phyloP scores from a whole-genome alignment of 1,140 invertebrate species.

The Dendrolimus punctatus region DNA sequence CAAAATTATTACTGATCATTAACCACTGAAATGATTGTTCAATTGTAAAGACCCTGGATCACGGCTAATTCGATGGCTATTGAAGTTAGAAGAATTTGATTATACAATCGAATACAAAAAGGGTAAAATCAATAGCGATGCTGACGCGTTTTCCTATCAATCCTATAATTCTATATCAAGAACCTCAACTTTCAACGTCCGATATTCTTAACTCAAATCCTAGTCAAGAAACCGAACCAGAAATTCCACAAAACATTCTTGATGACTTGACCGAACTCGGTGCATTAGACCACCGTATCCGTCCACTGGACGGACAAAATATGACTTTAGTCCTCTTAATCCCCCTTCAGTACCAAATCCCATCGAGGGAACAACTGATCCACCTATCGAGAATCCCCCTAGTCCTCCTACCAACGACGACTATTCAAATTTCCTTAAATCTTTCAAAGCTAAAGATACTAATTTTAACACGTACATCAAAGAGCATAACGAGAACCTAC shows the following conservation, averaged over 20 bases:
- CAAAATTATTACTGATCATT: too few species aligned
- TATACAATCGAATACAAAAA: too few species aligned
- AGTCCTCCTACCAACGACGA: conserved; percentile 3
- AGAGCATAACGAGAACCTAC: conserved; percentile 16
- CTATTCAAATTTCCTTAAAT: conserved; percentile 15
- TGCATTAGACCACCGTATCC: background rate
- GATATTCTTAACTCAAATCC: background rate
- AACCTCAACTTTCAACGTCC: background rate
- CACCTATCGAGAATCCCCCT: background rate
- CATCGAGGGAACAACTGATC: too few species aligned
- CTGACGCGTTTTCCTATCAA: conserved; percentile 5
- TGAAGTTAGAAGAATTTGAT: too few species aligned
- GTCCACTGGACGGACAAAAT: background rate
- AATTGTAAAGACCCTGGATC: too few species aligned
- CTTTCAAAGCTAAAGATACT: conserved; percentile 8
- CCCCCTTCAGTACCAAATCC: background rate
- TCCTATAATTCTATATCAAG: background rate
- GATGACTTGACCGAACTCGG: background rate
- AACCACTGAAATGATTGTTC: too few species aligned
- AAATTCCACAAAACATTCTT: background rate
- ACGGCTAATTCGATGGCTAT: too few species aligned
- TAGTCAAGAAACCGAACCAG: background rate
- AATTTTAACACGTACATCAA: conserved; percentile 13
- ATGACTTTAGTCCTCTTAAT: background rate
- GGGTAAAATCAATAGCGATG: too few species aligned